Percentiles rank a stretch among this genome's conserved stretches.
These are phyloP conservation scores for Tethea ocularis DNA, from an alignment of 2,888 invertebrate genomes.

Conservation along the genomic window DNA sequence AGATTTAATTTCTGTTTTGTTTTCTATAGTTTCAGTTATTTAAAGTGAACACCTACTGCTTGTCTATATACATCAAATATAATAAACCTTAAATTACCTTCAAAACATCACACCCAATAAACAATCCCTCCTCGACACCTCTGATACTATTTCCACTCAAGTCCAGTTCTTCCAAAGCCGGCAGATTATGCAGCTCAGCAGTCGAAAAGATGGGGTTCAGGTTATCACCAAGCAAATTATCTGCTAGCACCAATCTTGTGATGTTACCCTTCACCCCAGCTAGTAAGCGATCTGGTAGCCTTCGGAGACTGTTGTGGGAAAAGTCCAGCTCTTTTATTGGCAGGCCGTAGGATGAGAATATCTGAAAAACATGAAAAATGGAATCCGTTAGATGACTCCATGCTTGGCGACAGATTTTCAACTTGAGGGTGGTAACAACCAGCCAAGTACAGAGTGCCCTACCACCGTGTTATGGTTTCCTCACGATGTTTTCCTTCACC, in stretches of 20 bases:
- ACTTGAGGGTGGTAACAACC: no score
- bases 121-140: conserved; percentile 92
- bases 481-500: no score
- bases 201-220: conserved; percentile 95
- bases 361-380: conserved; percentile 63
- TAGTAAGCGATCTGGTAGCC: conserved; percentile 90
- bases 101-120: conserved; percentile 91
- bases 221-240: conserved; percentile 94
- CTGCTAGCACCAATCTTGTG: conserved; percentile 87
- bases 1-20: no score
- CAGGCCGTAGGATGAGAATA: conserved; percentile 88
- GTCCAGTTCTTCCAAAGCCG: conserved; percentile 88
- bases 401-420: no score
- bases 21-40: no score
- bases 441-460: no score
- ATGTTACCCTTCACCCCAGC: conserved; percentile 86
- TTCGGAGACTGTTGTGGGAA: conserved; percentile 91
- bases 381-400: neutral
- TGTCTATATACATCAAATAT: no score
- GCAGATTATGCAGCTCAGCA: conserved; percentile 91
- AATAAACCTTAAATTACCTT: conserved; percentile 76
- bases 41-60: no score
- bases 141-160: conserved; percentile 91
- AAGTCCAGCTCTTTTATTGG: conserved; percentile 91
- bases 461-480: no score